phyloP scores from a whole-genome alignment of 1,140 invertebrate species.

The Platyscapa corneri region DNA sequence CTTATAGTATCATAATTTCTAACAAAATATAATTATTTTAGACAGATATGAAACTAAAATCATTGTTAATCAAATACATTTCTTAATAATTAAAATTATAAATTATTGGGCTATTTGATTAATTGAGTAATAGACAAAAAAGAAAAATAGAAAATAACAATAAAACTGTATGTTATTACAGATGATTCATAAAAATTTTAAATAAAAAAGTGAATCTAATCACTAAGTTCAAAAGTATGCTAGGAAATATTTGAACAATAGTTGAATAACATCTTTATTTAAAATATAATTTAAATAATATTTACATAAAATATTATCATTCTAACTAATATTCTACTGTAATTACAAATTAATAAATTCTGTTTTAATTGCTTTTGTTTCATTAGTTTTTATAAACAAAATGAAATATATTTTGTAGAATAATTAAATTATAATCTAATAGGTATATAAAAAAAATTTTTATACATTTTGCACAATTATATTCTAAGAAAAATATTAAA shows the following conservation, averaged over 20 bases:
- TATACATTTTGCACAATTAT: background rate
- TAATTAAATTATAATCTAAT: background rate
- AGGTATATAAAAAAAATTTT: background rate
- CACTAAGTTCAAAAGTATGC: background rate
- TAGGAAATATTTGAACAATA: background rate
- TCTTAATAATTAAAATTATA: background rate
- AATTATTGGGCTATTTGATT: background rate
- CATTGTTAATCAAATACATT: background rate
- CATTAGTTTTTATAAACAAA: background rate
- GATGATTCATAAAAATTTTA: background rate
- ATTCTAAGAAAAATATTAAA: conserved; percentile 7
- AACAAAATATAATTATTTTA: too few species aligned
- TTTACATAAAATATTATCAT: background rate
- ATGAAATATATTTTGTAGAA: background rate
- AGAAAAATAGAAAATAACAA: too few species aligned
- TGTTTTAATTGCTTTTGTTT: background rate
- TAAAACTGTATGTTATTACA: background rate
- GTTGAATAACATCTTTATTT: background rate
- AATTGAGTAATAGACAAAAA: too few species aligned
- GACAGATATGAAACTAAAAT: too few species aligned
- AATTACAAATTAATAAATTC: conserved; percentile 1
- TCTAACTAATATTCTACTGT: background rate
- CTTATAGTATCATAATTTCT: too few species aligned
- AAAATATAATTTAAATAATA: background rate
- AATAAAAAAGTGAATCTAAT: background rate